phyloP scores from a whole-genome alignment of 2,888 invertebrate species.

The Acrobeloides nanus region DNA sequence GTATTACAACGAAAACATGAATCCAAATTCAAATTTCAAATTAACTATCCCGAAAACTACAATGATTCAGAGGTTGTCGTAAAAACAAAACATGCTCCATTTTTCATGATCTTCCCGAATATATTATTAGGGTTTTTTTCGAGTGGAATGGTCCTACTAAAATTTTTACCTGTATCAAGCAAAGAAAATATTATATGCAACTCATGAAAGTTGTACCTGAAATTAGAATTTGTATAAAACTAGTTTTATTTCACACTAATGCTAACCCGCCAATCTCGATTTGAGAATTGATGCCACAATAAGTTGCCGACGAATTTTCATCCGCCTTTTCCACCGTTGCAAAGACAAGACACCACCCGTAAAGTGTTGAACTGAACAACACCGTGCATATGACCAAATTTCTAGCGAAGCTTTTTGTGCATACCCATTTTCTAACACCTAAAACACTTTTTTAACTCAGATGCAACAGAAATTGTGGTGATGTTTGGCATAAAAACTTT shows the following conservation, averaged over 20 bases:
- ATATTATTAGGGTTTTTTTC: too few relatives aligned
- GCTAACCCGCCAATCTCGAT: slow-evolving; percentile 28
- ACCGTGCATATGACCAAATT: slow-evolving; percentile 36
- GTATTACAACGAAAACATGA: too few relatives aligned
- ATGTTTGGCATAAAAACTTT: slow-evolving; percentile 4
- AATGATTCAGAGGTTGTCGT: too few relatives aligned
- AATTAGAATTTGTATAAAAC: background rate
- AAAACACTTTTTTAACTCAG: slow-evolving; percentile 1
- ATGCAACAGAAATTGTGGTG: background rate
- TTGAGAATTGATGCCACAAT: slow-evolving; percentile 44
- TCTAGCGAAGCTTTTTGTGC: slow-evolving; percentile 41
- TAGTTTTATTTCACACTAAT: background rate
- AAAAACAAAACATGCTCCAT: too few relatives aligned
- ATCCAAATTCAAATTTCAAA: too few relatives aligned
- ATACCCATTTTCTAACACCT: slow-evolving; percentile 40
- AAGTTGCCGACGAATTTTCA: slow-evolving; percentile 20
- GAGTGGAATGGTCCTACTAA: too few relatives aligned
- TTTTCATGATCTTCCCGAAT: too few relatives aligned
- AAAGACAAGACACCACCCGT: slow-evolving; percentile 45
- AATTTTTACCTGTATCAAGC: slow-evolving; percentile 45
- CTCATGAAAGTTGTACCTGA: slow-evolving; percentile 29
- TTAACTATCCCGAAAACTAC: too few relatives aligned
- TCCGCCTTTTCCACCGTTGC: slow-evolving; percentile 37
- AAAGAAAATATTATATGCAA: slow-evolving; percentile 45
- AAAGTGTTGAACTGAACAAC: slow-evolving; percentile 27